Base-by-base conservation (phyloP, 2,113 vertebrate species). In the Cephalopterus ornatus region DNA sequence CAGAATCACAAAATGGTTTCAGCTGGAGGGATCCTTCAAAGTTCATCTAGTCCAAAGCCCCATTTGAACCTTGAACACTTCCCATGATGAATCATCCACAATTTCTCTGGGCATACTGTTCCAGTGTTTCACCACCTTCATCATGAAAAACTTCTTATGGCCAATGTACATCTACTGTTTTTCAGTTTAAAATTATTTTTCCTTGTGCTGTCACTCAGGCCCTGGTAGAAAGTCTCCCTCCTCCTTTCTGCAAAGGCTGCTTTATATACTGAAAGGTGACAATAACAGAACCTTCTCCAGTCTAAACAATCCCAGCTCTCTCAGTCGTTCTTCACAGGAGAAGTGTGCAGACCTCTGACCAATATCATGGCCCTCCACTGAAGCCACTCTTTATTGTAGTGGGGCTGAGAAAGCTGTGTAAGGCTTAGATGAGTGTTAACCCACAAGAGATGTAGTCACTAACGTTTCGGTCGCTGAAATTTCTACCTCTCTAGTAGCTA, bases 211-310 rank as follows among this genome's bases (percentile, higher is more conserved):
- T 21, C 46, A 52, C 19, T 41, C 30, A 76, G 32, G 2, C 18
- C 9, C 13, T 14, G 23, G 14, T n/a, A 37, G 68, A 76, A 65
- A 35, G 3, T 47, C 9, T 52, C 15, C 8, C 23, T 26, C 13
- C 14, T 11, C 11, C 32, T 73, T 77, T 62, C 32, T 53, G 14
- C 7, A n/a, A 75, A 66, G 2, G 6, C 11, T 8, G 2, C 5
- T 61, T 41, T 24, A 30, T 11, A 10, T 30, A 19, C 12, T 65
- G 26, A 91, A 85, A 61, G 1, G 21, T 6, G 5, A 3, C 24
- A 77, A 14, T 18, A n/a, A 2, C 0, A 0, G 17, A 86, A 41
- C 12, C 19, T 63, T 61, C 61, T 49, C n/a, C 46, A 37, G 12
- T 8, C 9, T 58, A 39, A 74, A 79, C 6, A 33, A 20, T 5